These are phyloP conservation scores for Ditylenchus dipsaci DNA, from an alignment of 1,140 invertebrate species.

Conservation along the genomic window DNA sequence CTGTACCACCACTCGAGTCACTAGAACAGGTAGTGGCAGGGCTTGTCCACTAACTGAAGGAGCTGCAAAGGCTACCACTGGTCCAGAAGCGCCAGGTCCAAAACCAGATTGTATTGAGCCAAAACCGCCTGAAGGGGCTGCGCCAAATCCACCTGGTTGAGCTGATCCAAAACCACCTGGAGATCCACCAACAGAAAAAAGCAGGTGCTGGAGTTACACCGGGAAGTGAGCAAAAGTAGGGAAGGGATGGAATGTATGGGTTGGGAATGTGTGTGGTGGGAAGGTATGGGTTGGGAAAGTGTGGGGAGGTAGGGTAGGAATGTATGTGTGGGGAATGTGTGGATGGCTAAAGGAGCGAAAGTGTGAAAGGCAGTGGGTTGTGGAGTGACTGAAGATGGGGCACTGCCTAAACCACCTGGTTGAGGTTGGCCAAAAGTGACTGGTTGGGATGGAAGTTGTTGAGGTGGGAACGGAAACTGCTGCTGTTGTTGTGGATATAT, in stretches of 20 bases:
- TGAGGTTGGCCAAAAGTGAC: neutral
- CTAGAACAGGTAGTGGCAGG: neutral
- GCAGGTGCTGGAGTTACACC: conserved; percentile 19
- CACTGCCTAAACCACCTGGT: neutral
- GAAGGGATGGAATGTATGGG: conserved; percentile 8
- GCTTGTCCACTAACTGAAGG: conserved; percentile 6
- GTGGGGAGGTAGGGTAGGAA: conserved; percentile 29
- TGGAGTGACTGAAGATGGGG: conserved; percentile 4
- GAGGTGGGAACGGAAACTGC: conserved; percentile 6
- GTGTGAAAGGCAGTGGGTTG: conserved; percentile 12
- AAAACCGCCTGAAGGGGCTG: neutral
- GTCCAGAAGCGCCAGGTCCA: neutral
- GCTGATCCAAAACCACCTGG: too few relatives aligned
- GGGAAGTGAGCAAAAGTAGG: conserved; percentile 25
- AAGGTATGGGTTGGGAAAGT: conserved; percentile 30
- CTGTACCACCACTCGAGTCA: too few relatives aligned
- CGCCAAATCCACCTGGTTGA: neutral
- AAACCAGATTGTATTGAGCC: neutral
- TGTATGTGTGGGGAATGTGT: conserved; percentile 26
- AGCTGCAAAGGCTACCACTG: conserved; percentile 17
- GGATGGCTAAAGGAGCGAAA: conserved; percentile 31
- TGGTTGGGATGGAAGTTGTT: conserved; percentile 12
- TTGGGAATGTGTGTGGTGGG: conserved; percentile 28
- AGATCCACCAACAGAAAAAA: conserved; percentile 15
- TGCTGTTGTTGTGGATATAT: conserved; percentile 8